Percentiles rank a stretch among this genome's conserved stretches.
These are phyloP conservation scores for Steatocranus sp. DNA, from an alignment of 2,797 vertebrate species.

Conservation along the genomic window DNA sequence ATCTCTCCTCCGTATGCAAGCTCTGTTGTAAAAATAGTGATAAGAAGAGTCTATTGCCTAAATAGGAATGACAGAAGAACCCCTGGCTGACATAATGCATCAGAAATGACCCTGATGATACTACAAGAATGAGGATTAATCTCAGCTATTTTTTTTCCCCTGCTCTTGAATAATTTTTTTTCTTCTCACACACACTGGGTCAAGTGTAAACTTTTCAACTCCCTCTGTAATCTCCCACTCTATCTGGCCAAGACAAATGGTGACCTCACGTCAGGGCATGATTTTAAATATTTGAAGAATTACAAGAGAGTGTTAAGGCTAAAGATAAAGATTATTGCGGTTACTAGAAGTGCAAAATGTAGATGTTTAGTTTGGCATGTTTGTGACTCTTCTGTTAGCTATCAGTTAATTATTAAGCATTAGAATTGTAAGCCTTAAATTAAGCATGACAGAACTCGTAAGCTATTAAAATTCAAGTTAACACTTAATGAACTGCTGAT, in stretches of 20 bases:
- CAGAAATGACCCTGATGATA: constrained; percentile 26
- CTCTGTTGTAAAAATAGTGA: background rate
- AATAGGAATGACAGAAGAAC: background rate
- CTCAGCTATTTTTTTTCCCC: constrained; percentile 5
- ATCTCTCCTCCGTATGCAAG: background rate
- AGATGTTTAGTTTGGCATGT: background rate
- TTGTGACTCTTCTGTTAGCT: background rate
- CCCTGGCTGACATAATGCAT: constrained; percentile 12
- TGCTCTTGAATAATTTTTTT: constrained; percentile 15
- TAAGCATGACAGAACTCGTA: background rate
- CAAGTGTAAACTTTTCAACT: constrained; percentile 40
- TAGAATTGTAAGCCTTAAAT: background rate
- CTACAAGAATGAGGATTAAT: constrained; percentile 12
- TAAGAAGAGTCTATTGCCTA: background rate
- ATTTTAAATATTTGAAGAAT: constrained; percentile 40
- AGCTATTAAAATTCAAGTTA: background rate
- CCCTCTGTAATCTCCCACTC: constrained; percentile 33
- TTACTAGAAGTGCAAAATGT: background rate
- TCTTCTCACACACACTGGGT: constrained; percentile 19
- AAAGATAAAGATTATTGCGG: constrained; percentile 3
- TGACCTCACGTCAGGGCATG: constrained; percentile 40
- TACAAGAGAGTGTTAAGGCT: constrained; percentile 23
- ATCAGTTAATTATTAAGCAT: background rate
- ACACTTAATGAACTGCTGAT: background rate
- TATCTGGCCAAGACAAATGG: constrained; percentile 54